phyloP scores from a whole-genome alignment of 2,113 vertebrate species.

The Sphyrna mokarran region DNA sequence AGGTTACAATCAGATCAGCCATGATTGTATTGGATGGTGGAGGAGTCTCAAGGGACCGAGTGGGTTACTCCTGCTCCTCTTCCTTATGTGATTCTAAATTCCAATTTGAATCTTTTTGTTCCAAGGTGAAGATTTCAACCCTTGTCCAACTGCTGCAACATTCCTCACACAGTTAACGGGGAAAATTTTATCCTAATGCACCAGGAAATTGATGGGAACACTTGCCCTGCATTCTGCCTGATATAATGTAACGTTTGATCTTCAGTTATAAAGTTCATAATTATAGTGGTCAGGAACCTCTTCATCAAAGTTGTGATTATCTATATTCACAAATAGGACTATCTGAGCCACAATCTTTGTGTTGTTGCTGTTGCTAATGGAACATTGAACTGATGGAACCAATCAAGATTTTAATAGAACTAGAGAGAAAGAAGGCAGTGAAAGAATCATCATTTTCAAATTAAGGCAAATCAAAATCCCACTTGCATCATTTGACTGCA shows the following conservation, averaged over 20 bases:
- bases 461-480: neutral
- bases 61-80: too few relatives aligned
- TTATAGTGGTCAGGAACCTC: neutral
- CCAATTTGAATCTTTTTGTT: neutral
- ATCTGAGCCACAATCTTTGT: neutral
- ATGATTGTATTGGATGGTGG: too few relatives aligned
- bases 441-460: neutral
- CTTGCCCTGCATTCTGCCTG: neutral
- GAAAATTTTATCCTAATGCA: too few relatives aligned
- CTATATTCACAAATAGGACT: neutral
- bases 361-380: neutral
- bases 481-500: neutral
- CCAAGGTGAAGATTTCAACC: neutral
- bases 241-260: neutral
- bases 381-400: neutral
- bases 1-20: too few relatives aligned
- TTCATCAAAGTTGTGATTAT: neutral
- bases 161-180: too few relatives aligned
- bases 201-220: neutral
- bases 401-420: neutral
- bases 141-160: too few relatives aligned
- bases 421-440: neutral
- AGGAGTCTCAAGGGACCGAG: too few relatives aligned
- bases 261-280: neutral
- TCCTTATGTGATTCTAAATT: neutral